Evolutionary conservation across 1,140 invertebrate genomes (phyloP).

Genomic region (Lamellibrachia luymesi): DNA sequence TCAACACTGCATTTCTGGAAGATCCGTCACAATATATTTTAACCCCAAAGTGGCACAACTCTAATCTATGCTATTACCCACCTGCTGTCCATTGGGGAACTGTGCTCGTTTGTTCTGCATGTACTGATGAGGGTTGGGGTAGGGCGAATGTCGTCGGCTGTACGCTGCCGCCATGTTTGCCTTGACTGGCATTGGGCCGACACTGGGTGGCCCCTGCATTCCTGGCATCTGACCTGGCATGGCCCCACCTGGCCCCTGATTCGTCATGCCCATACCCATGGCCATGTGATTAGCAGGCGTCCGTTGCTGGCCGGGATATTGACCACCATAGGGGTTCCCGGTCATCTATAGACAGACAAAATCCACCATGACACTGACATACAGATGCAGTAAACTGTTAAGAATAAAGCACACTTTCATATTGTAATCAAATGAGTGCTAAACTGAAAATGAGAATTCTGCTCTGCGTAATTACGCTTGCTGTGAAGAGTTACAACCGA

Average conservation of each 20-base stretch:
- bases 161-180: slow-evolving; percentile 23
- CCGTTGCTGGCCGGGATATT: background rate
- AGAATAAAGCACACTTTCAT: too few species aligned
- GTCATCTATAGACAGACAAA: background rate
- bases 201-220: slow-evolving; percentile 30
- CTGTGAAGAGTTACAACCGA: too few species aligned
- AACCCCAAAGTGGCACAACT: background rate
- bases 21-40: background rate
- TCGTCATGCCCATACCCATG: slow-evolving; percentile 35
- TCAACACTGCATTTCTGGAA: background rate
- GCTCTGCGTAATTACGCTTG: too few species aligned
- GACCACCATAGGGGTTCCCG: slow-evolving; percentile 2
- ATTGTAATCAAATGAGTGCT: too few species aligned
- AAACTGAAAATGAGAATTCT: too few species aligned
- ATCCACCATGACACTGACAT: background rate
- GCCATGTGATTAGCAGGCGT: slow-evolving; percentile 19
- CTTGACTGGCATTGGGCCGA: slow-evolving; percentile 15
- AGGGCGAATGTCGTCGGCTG: slow-evolving; percentile 30
- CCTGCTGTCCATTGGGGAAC: slow-evolving; percentile 38
- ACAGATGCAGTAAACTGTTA: too few species aligned
- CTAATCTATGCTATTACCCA: background rate
- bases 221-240: background rate
- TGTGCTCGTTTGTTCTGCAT: slow-evolving; percentile 39
- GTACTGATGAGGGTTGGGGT: slow-evolving; percentile 45
- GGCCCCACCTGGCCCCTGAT: slow-evolving; percentile 47